These are phyloP conservation scores for Drosophila buzzatii DNA, from an alignment of 2,888 invertebrate species.

Conservation along the genomic window DNA sequence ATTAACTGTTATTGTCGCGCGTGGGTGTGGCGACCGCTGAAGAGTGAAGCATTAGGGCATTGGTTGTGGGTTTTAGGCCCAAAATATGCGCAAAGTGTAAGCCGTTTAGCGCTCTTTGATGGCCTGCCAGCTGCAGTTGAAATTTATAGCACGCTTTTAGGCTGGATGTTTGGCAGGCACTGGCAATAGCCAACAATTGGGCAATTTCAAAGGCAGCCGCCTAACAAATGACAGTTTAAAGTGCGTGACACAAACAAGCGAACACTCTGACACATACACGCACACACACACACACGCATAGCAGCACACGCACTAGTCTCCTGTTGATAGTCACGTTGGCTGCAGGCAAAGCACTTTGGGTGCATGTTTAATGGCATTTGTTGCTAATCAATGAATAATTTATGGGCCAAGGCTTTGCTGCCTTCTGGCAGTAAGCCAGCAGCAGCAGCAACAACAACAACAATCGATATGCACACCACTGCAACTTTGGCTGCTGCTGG, in stretches of 20 bases:
- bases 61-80: conserved; percentile 22
- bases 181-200: conserved; percentile 58
- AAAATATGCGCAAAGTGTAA: conserved; percentile 65
- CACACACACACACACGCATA: not conserved
- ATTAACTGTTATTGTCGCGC: conserved; percentile 68
- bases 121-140: conserved; percentile 48
- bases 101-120: conserved; percentile 78
- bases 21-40: conserved; percentile 27
- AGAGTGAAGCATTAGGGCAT: conserved; percentile 1
- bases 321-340: conserved; percentile 40
- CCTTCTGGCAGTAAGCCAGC: conserved; percentile 40
- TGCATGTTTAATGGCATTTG: conserved; percentile 80
- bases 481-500: conserved; percentile 16
- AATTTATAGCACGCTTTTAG: conserved; percentile 72
- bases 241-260: conserved; percentile 48
- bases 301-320: conserved; percentile 13
- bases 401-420: conserved; percentile 73
- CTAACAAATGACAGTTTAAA: conserved; percentile 76
- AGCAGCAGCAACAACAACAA: conserved; percentile 28
- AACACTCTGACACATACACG: not conserved
- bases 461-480: conserved; percentile 12
- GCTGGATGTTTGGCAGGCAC: conserved; percentile 22
- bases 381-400: conserved; percentile 83
- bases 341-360: conserved; percentile 68
- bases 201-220: conserved; percentile 65